Conservation (phyloP, 1,140 invertebrate genomes). For the Cotesia vestalis region DNA sequence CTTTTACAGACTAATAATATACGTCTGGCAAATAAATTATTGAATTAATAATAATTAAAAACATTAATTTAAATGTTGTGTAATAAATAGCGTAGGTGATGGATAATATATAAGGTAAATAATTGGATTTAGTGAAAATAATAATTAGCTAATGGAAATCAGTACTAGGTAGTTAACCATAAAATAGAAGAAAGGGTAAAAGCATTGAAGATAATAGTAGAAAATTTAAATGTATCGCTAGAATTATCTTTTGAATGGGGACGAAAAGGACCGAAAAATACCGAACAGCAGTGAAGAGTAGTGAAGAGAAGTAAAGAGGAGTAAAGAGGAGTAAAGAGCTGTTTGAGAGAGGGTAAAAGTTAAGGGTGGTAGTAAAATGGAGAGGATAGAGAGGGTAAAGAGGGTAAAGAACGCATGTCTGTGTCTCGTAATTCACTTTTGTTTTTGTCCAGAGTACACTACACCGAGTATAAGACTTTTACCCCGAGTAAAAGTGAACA, state of each 20-base stretch:
- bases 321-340: background rate
- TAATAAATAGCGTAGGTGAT: background rate
- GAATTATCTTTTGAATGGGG: constrained; percentile 53
- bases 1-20: constrained; percentile 25
- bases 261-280: too few species aligned
- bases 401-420: constrained; percentile 44
- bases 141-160: constrained; percentile 66
- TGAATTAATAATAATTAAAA: too few species aligned
- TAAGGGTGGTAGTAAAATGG: constrained; percentile 10
- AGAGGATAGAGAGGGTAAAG: constrained; percentile 10
- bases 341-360: constrained; percentile 36
- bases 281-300: too few species aligned
- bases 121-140: constrained; percentile 25
- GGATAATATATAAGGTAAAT: background rate
- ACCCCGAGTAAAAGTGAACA: constrained; percentile 37
- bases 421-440: constrained; percentile 62
- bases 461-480: constrained; percentile 50
- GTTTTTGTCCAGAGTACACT: constrained; percentile 55
- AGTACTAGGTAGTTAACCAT: constrained; percentile 19
- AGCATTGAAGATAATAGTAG: constrained; percentile 48
- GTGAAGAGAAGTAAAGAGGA: too few species aligned
- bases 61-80: too few species aligned
- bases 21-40: background rate
- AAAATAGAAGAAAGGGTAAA: constrained; percentile 13
- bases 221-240: constrained; percentile 65